Percentiles rank a stretch among this genome's conserved stretches.
Conservation (phyloP, 2,797 vertebrate genomes). For the Bovichtus variegatus region DNA sequence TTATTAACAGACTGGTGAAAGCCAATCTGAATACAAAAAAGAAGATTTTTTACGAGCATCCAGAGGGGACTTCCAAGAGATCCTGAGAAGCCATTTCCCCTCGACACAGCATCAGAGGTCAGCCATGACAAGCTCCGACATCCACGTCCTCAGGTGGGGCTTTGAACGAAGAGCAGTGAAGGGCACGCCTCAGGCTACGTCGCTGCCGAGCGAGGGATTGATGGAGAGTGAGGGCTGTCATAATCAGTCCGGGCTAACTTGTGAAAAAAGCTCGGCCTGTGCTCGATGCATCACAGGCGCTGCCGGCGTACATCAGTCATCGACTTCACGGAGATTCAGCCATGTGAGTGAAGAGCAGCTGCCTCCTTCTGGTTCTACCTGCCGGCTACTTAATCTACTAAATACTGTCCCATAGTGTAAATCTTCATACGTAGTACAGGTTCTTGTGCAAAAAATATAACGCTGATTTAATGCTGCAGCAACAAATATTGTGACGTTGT, state of each 20-base stretch:
- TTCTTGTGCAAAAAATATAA: background rate
- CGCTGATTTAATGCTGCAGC: background rate
- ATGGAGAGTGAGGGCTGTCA: conserved; percentile 42
- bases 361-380: conserved; percentile 20
- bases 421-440: background rate
- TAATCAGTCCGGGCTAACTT: conserved; percentile 43
- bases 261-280: conserved; percentile 21
- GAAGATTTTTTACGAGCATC: background rate
- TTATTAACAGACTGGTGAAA: conserved; percentile 7
- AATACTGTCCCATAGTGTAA: background rate
- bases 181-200: conserved; percentile 44
- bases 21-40: background rate
- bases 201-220: conserved; percentile 11
- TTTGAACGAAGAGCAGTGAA: conserved; percentile 26
- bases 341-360: conserved; percentile 46
- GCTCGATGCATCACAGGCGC: conserved; percentile 43
- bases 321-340: conserved; percentile 25
- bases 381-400: conserved; percentile 11
- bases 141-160: conserved; percentile 35
- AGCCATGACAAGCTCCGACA: conserved; percentile 11
- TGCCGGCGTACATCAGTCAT: conserved; percentile 46
- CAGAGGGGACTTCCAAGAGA: background rate
- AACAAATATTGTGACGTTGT: background rate
- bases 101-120: conserved; percentile 37
- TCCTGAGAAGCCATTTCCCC: background rate